These are phyloP conservation scores for Athrips mouffetella DNA, from an alignment of 2,888 invertebrate species.

Conservation along the genomic window DNA sequence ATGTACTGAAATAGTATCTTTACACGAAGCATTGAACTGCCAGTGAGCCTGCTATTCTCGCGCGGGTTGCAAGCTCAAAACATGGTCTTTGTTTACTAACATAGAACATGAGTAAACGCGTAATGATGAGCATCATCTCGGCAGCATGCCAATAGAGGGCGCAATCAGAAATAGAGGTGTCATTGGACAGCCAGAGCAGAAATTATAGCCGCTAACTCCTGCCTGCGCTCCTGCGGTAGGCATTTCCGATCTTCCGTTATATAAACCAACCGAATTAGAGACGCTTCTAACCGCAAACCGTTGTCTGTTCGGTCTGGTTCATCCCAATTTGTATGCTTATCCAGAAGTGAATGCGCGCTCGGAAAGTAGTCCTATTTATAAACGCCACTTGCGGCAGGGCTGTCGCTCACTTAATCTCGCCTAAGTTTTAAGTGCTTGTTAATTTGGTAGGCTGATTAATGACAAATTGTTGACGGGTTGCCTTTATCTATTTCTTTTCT, in stretches of 20 bases:
- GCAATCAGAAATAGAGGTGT: constrained; percentile 66
- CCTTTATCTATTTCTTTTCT: constrained; percentile 25
- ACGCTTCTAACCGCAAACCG: constrained; percentile 23
- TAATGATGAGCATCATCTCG: constrained; percentile 50
- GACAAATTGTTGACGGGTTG: constrained; percentile 24
- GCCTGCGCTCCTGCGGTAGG: constrained; percentile 42
- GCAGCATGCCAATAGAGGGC: constrained; percentile 74
- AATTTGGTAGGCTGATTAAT: constrained; percentile 4
- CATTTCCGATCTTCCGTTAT: constrained; percentile 65
- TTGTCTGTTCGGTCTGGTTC: constrained; percentile 21
- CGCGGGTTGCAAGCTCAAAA: constrained; percentile 7
- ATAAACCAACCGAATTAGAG: constrained; percentile 26
- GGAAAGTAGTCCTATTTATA: constrained; percentile 43
- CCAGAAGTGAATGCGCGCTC: constrained; percentile 38
- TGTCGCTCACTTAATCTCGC: constrained; percentile 9
- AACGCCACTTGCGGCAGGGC: constrained; percentile 29
- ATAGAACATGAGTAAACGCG: constrained; percentile 67
- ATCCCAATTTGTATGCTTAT: constrained; percentile 30
- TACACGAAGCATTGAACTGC: neutral
- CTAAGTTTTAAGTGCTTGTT: constrained; percentile 5
- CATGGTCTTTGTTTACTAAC: constrained; percentile 67
- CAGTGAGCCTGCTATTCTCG: neutral
- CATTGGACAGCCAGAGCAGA: constrained; percentile 36
- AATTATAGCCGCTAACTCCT: constrained; percentile 19
- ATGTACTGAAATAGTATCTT: neutral